A percentile compares a stretch with the other conserved stretches of the same genome.
These are phyloP conservation scores for Pogona vitticeps DNA, from an alignment of 2,113 vertebrate species.

Conservation along the genomic window DNA sequence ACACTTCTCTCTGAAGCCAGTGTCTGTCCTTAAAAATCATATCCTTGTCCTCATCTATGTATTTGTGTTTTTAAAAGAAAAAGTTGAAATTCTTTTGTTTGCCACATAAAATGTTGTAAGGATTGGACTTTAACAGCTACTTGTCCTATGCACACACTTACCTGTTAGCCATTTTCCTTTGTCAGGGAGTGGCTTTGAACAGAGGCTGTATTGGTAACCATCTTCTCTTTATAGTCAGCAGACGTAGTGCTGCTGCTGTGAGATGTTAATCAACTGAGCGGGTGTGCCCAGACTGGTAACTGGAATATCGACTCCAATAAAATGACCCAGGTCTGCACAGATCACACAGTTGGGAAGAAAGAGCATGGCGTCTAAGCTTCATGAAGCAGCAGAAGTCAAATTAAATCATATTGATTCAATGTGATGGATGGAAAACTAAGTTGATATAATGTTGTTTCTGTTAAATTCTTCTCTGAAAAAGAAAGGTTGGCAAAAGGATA, in stretches of 20 bases:
- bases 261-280: not conserved
- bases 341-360: not conserved
- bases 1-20: too few species aligned
- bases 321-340: not conserved
- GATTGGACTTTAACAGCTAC: not conserved
- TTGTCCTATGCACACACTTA: not conserved
- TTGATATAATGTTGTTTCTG: not conserved
- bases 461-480: constrained; percentile 3
- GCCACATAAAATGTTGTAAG: not conserved
- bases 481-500: not conserved
- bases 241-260: not conserved
- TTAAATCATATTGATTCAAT: constrained; percentile 13
- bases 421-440: constrained; percentile 5
- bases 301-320: constrained; percentile 17
- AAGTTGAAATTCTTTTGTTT: not conserved
- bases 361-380: not conserved
- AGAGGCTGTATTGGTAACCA: constrained; percentile 10
- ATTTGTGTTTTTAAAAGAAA: not conserved
- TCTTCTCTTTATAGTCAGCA: not conserved
- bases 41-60: constrained; percentile 14
- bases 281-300: not conserved
- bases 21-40: too few species aligned
- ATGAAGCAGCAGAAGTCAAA: not conserved
- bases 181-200: not conserved
- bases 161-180: not conserved